These are phyloP conservation scores for Stichopus horrens DNA, from an alignment of 53 echinoderm and acorn worm genomes.

Conservation along the genomic window DNA sequence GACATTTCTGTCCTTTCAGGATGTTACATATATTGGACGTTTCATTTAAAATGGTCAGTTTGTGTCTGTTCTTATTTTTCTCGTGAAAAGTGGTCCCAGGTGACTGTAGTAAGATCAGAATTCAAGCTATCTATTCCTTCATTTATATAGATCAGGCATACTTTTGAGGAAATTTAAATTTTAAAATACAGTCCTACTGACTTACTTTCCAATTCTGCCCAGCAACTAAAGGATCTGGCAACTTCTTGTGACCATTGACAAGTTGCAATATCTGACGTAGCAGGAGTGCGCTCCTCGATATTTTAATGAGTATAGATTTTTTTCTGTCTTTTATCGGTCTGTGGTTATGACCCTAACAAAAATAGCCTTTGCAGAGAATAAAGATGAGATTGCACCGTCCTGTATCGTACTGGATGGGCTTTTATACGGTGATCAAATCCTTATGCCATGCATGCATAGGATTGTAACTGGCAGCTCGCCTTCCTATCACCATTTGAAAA, in stretches of 20 bases:
- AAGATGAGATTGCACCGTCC: no score
- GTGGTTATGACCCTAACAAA: conserved; percentile 5
- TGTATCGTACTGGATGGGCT: no score
- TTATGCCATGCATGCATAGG: neutral
- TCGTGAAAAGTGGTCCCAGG: conserved; percentile 17
- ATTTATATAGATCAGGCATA: neutral
- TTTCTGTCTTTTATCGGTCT: neutral
- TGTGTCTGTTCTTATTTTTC: neutral
- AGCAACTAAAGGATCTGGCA: no score
- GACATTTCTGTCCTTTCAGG: neutral
- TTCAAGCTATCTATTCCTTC: neutral
- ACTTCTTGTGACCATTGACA: neutral
- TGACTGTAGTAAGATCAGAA: neutral
- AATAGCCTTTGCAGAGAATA: no score
- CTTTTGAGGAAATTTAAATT: neutral
- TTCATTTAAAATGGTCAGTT: neutral
- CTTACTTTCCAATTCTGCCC: no score
- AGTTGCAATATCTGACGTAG: neutral
- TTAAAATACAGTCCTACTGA: neutral
- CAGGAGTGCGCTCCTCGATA: neutral
- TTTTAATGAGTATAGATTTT: conserved; percentile 14
- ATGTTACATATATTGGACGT: neutral
- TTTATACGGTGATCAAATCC: no score
- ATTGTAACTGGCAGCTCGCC: neutral
- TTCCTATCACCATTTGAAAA: neutral